Evolutionary conservation across 2,888 invertebrate species (phyloP).

Genomic region (Apamea epomidion): DNA sequence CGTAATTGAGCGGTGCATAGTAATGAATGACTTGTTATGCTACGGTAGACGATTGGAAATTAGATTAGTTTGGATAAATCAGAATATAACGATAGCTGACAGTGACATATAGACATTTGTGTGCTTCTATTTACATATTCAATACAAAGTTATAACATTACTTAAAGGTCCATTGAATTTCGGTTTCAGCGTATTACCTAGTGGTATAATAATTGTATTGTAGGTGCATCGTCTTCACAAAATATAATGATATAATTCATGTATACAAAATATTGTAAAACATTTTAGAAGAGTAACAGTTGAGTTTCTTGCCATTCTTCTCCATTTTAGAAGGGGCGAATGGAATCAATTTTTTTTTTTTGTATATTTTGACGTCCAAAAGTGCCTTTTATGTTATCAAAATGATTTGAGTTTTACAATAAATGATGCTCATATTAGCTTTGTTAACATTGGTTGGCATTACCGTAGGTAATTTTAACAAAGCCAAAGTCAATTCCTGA

Average conservation of each 20-base stretch:
- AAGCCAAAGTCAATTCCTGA: no score
- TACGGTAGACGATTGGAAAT: neutral
- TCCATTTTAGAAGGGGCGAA: neutral
- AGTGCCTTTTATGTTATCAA: neutral
- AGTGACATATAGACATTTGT: neutral
- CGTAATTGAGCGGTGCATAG: constrained; percentile 53
- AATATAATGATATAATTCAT: no score
- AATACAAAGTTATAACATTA: neutral
- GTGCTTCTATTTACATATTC: neutral
- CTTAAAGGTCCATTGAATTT: neutral
- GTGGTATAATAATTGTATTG: no score
- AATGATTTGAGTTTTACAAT: neutral
- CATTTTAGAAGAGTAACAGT: no score
- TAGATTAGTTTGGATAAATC: constrained; percentile 20
- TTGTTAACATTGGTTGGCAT: neutral
- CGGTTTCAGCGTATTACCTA: no score
- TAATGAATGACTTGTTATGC: constrained; percentile 28
- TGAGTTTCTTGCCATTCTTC: no score
- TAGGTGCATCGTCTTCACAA: no score
- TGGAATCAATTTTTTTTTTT: neutral
- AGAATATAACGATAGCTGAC: neutral
- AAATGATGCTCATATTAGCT: neutral
- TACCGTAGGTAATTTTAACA: no score
- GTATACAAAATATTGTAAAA: no score
- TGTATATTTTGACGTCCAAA: neutral